These are phyloP conservation scores for Hemithea aestivaria DNA, from an alignment of 2,888 invertebrate species.

Conservation along the genomic window DNA sequence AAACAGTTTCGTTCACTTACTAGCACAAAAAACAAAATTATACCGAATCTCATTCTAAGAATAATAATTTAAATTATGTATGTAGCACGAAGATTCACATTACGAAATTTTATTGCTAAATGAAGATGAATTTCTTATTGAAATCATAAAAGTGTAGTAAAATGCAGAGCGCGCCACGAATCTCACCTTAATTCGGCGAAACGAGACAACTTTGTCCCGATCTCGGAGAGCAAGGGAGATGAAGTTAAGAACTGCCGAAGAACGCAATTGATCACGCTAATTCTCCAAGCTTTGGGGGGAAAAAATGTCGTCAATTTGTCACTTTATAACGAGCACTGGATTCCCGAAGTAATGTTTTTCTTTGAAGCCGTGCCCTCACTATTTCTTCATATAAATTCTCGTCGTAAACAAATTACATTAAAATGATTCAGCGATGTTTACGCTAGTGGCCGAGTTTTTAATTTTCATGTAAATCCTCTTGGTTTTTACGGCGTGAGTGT, in stretches of 20 bases:
- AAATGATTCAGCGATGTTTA: conserved; percentile 29
- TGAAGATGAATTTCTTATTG: conserved; percentile 9
- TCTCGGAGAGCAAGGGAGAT: conserved; percentile 35
- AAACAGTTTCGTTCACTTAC: no score
- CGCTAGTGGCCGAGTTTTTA: conserved; percentile 24
- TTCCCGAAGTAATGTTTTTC: conserved; percentile 42
- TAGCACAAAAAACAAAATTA: no score
- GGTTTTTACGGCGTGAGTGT: conserved; percentile 22
- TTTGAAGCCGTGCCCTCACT: conserved; percentile 30
- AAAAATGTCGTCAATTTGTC: conserved; percentile 72
- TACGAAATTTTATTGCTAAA: conserved; percentile 5
- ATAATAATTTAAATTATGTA: no score
- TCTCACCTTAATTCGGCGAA: conserved; percentile 12
- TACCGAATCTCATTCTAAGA: no score
- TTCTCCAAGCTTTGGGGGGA: conserved; percentile 58
- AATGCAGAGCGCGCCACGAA: conserved; percentile 10
- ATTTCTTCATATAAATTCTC: conserved; percentile 31
- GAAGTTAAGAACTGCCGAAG: conserved; percentile 55
- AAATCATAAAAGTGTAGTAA: conserved; percentile 16
- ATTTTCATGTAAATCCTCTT: conserved; percentile 25
- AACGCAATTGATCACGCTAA: conserved; percentile 73
- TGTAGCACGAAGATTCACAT: neutral
- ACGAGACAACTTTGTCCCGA: conserved; percentile 16
- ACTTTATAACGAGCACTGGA: conserved; percentile 61
- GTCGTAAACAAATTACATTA: conserved; percentile 29